Evolutionary conservation across 2,113 vertebrate species (phyloP).

Genomic region (Pipa parva): DNA sequence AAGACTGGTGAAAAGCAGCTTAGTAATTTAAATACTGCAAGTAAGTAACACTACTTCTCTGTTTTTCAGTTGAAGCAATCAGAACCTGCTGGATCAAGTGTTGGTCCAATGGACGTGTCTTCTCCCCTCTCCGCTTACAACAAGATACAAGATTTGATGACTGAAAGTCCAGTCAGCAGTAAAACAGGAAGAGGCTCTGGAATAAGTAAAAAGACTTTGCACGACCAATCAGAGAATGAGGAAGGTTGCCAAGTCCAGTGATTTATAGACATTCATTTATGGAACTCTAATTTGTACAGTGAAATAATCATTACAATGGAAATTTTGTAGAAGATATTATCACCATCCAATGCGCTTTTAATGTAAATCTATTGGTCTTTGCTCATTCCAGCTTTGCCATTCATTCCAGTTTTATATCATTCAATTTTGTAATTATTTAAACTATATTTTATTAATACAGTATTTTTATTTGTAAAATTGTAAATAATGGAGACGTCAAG

Average conservation of each 20-base stretch:
- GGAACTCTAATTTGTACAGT: no score
- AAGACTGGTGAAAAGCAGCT: no score
- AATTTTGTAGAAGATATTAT: no score
- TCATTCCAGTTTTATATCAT: background rate
- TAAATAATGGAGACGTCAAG: background rate
- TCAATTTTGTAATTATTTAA: background rate
- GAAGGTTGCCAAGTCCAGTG: slow-evolving; percentile 81
- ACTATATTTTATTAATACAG: background rate
- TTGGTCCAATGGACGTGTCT: slow-evolving; percentile 14
- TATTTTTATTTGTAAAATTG: background rate
- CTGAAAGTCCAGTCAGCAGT: slow-evolving; percentile 32
- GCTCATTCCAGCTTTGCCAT: no score
- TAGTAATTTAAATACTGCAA: no score
- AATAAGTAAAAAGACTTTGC: slow-evolving; percentile 34
- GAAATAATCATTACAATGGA: no score
- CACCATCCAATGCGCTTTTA: no score
- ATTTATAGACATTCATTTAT: no score
- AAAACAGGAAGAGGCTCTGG: slow-evolving; percentile 23
- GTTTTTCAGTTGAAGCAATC: slow-evolving; percentile 52
- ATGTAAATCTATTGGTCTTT: no score
- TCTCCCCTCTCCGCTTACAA: slow-evolving; percentile 47
- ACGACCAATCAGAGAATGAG: slow-evolving; percentile 53
- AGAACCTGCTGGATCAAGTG: slow-evolving; percentile 12
- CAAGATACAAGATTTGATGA: slow-evolving; percentile 11
- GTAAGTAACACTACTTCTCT: no score